Evolutionary conservation across 2,113 vertebrate genomes (phyloP), one percentile per base, ranked within the genome.

Genomic region (Bucco capensis): DNA sequence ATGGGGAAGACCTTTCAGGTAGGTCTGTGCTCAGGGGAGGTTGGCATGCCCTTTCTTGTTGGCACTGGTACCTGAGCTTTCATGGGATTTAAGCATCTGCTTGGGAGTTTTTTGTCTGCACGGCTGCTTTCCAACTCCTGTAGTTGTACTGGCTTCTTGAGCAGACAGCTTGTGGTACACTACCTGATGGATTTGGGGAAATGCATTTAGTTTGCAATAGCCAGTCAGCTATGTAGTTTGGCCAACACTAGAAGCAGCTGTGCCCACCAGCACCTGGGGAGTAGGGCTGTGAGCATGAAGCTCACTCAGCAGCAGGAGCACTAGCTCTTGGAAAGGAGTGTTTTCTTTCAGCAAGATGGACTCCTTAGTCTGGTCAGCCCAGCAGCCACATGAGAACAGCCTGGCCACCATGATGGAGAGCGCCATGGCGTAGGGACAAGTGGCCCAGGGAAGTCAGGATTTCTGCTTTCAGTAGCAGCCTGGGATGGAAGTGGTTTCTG

Each of bases 41-140:
- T 78, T 95, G 93, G 91, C 91, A 0, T 86, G 93, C 91, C 66
- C 42, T 84, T 86, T 95, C 89, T 84, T 94, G 89, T 89, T 95
- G 92, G 88, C 86, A 83, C 76, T 83, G 61, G 71, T 92, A 95
- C 73, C 65, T 75, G 57, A 8, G 19, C 49, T 92, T 92, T 67
- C 83, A 49, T 69, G 44, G 62, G 42, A 56, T 61, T 88, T 38
- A 54, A 71, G 47, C 65, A 18, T 83, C 61, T 90, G 50, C 89
- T 47, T 89, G 88, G 71, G 83, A 86, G 76, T 83, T 94, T 86
- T 72, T 42, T 72, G 86, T 74, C 50, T 70, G 47, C 69, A 49
- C 56, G 75, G 83, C 47, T 8, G 24, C 17, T 56, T 94, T 95
- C 93, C 88, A 86, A 33, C 71, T 94, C 64, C 75, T 76, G 37